A percentile compares a stretch with the other conserved stretches of the same genome.
Evolutionary conservation across 2,888 invertebrate genomes (phyloP).

Genomic region (Mellilla xanthometata): DNA sequence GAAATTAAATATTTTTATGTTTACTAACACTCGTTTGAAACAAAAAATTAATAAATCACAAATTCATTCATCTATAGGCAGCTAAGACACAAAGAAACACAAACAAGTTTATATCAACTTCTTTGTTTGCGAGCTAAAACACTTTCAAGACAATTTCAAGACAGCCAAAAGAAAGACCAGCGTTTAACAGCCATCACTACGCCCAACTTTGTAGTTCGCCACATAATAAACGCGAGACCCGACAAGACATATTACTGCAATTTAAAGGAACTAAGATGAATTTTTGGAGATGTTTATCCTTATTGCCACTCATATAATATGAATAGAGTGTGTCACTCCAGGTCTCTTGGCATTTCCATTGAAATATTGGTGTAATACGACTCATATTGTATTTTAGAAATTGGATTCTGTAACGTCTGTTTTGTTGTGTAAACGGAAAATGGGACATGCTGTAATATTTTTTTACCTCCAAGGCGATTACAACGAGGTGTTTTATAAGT

Average conservation of each 20-base stretch:
- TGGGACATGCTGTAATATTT: conserved; percentile 2
- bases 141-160: no score
- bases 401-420: conserved; percentile 12
- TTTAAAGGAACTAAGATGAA: conserved; percentile 32
- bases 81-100: no score
- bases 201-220: conserved; percentile 22
- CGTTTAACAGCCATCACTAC: conserved; percentile 11
- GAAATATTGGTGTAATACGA: conserved; percentile 19
- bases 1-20: no score
- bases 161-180: no score
- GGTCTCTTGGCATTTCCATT: conserved; percentile 18
- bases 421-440: conserved; percentile 1
- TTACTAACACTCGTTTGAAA: no score
- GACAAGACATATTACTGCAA: conserved; percentile 32
- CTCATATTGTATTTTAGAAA: conserved; percentile 15
- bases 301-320: conserved; percentile 32
- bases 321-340: conserved; percentile 27
- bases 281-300: conserved; percentile 35
- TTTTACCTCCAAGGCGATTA: no score
- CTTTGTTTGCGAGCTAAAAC: no score
- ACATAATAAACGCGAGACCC: conserved; percentile 24
- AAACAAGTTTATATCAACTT: no score
- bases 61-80: no score
- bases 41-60: no score
- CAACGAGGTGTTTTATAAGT: no score